Conservation (phyloP, 2,888 invertebrate genomes). For the Chromoteleia sp. region DNA sequence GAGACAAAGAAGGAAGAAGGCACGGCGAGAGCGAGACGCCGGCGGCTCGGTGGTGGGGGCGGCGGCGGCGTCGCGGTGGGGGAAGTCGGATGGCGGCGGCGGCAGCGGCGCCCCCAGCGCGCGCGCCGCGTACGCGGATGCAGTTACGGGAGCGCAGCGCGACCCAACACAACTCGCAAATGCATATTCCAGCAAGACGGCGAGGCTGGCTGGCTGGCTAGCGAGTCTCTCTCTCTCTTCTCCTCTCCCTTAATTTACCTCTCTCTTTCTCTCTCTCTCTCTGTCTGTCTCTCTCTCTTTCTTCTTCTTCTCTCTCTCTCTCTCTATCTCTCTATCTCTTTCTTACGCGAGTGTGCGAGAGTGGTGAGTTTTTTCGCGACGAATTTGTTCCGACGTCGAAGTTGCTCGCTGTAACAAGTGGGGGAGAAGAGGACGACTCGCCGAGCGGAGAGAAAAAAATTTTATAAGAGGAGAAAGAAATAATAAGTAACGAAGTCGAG, state of each 20-base stretch:
- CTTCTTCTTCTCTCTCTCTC: slow-evolving; percentile 32
- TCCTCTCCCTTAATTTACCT: slow-evolving; percentile 44
- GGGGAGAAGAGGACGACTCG: slow-evolving; percentile 42
- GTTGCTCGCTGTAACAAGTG: slow-evolving; percentile 37
- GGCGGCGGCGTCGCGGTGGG: slow-evolving; percentile 70
- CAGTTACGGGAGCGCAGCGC: slow-evolving; percentile 85
- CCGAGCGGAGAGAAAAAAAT: not conserved
- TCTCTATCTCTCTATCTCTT: slow-evolving; percentile 18
- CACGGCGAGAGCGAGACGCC: slow-evolving; percentile 68
- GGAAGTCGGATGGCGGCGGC: slow-evolving; percentile 80
- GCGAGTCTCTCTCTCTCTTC: slow-evolving; percentile 68
- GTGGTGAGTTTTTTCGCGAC: slow-evolving; percentile 37
- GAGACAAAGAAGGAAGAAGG: slow-evolving; percentile 54
- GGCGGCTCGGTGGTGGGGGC: slow-evolving; percentile 65
- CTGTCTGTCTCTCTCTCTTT: slow-evolving; percentile 35
- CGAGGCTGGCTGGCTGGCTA: slow-evolving; percentile 71
- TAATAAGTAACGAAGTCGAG: too few species aligned
- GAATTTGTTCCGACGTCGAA: slow-evolving; percentile 3
- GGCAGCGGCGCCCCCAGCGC: slow-evolving; percentile 81
- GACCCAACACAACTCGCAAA: slow-evolving; percentile 83
- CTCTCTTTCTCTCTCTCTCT: slow-evolving; percentile 57
- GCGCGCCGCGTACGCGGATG: slow-evolving; percentile 84
- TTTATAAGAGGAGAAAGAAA: too few species aligned
- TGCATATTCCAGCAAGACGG: slow-evolving; percentile 70
- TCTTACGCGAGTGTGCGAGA: slow-evolving; percentile 37